These are phyloP conservation scores for Cinara cedri DNA, from an alignment of 2,888 invertebrate species.

Conservation along the genomic window DNA sequence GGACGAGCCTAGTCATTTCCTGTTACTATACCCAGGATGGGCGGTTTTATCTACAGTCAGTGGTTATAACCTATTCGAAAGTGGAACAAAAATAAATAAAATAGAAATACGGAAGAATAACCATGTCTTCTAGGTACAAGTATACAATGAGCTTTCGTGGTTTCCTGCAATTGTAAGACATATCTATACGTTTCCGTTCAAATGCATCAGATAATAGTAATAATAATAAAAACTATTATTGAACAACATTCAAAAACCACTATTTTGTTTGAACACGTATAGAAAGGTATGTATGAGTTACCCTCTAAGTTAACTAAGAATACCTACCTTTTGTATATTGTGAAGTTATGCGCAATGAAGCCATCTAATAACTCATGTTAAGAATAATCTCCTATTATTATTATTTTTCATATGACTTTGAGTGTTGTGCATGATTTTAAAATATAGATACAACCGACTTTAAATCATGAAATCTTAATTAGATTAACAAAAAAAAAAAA, in stretches of 20 bases:
- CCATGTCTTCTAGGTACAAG: constrained; percentile 21
- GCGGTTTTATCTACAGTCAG: constrained; percentile 25
- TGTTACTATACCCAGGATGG: constrained; percentile 39
- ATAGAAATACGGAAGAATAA: constrained; percentile 25
- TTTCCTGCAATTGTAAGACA: constrained; percentile 53
- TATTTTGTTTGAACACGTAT: not conserved
- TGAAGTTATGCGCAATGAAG: not conserved
- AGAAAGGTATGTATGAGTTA: not conserved
- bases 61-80: constrained; percentile 28
- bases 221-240: constrained; percentile 19
- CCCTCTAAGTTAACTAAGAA: too few species aligned
- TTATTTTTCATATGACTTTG: constrained; percentile 1
- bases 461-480: not conserved
- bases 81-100: constrained; percentile 30
- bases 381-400: not conserved
- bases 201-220: constrained; percentile 16
- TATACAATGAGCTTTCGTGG: constrained; percentile 44
- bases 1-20: constrained; percentile 52
- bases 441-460: constrained; percentile 3
- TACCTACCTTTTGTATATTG: not conserved
- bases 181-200: constrained; percentile 32
- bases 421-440: not conserved
- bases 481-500: not conserved
- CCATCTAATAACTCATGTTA: constrained; percentile 1
- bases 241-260: not conserved